Conservation (phyloP, 1,140 invertebrate genomes). For the Megalonaias nervosa region DNA sequence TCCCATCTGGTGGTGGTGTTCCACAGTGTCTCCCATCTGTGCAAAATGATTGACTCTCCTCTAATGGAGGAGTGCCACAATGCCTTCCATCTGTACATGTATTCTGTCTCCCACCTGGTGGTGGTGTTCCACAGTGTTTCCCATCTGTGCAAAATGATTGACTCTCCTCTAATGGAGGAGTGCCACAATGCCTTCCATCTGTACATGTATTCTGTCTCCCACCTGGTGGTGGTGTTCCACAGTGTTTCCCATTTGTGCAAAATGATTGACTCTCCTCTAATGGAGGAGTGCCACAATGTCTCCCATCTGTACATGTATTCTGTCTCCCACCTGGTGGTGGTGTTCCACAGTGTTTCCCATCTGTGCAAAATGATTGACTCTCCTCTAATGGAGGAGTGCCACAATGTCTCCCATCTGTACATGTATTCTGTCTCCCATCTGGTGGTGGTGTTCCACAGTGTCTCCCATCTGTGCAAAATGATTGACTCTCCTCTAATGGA, state of each 20-base stretch:
- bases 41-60: conserved; percentile 2
- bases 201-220: background rate
- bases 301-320: conserved; percentile 15
- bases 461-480: conserved; percentile 2
- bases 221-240: conserved; percentile 24
- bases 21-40: conserved; percentile 34
- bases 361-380: conserved; percentile 1
- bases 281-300: conserved; percentile 28
- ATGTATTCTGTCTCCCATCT: background rate
- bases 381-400: conserved; percentile 17
- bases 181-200: conserved; percentile 34
- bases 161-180: conserved; percentile 11
- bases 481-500: background rate
- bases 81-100: conserved; percentile 29
- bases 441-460: conserved; percentile 20
- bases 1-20: conserved; percentile 20
- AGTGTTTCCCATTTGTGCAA: conserved; percentile 25
- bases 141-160: conserved; percentile 14
- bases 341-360: conserved; percentile 32
- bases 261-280: background rate
- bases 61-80: conserved; percentile 27
- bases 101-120: background rate
- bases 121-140: conserved; percentile 26
- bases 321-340: conserved; percentile 12
- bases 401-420: conserved; percentile 27